Conservation (phyloP, 2,113 vertebrate genomes). For the Thamnophis sirtalis region DNA sequence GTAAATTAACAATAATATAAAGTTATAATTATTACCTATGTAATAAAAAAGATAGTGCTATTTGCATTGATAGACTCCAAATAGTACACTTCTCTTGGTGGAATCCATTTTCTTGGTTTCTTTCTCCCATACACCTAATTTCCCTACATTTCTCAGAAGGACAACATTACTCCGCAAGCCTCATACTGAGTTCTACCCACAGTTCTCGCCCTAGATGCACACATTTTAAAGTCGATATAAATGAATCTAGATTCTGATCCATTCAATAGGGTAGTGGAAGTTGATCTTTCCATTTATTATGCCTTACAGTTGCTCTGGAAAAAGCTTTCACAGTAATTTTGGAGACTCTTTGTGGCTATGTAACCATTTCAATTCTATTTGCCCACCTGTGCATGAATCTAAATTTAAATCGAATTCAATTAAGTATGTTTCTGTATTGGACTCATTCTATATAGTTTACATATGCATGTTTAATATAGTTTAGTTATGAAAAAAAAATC, state of each 20-base stretch:
- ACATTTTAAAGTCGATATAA: background rate
- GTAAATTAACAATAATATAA: background rate
- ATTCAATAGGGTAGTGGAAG: background rate
- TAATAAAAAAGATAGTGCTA: background rate
- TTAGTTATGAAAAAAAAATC: background rate
- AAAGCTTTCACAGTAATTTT: background rate
- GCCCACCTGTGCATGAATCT: background rate
- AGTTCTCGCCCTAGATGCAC: background rate
- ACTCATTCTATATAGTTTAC: background rate
- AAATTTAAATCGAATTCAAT: background rate
- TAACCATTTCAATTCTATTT: background rate
- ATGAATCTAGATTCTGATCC: background rate
- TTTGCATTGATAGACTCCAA: background rate
- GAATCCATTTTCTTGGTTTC: background rate
- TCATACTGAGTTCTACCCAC: background rate
- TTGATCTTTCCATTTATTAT: background rate
- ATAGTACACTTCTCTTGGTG: background rate
- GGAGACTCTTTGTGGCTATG: background rate
- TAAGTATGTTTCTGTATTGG: background rate
- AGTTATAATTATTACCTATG: background rate
- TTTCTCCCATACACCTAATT: background rate
- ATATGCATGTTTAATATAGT: background rate
- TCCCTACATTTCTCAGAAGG: background rate
- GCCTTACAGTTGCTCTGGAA: background rate
- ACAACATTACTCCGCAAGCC: background rate